Base-by-base conservation (phyloP, 2,113 vertebrate genomes). In the Alces alces region DNA sequence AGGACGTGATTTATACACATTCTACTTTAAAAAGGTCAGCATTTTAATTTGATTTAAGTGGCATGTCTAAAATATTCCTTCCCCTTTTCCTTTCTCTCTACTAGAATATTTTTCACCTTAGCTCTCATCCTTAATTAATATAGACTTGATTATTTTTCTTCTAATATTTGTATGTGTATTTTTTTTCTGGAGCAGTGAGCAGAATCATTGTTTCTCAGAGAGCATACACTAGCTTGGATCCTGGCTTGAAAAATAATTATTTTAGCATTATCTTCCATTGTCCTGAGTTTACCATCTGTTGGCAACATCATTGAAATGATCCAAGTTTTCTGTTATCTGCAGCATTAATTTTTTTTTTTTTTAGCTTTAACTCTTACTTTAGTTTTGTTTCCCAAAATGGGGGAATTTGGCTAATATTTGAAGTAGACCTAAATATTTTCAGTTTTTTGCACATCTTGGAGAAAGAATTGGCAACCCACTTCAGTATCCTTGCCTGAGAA, bases 211-310 rank as follows among this genome's bases (percentile, higher is more conserved):
- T 97, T 95, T 95, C 58, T 96, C 98, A 98, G 96, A 96, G 27
- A 95, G 91, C 33, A 54, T n/a, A 92, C 95, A 10, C 33, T 98
- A 85, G 23, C 76, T 98, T 97, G 19, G 88, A 96, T 98, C 33
- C 86, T 96, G 94, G 84, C 86, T 98, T 98, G n/a, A 91, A 92
- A 97, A 95, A 91, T 98, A 98, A 98, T 99, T 98, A 98, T 98
- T 98, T 98, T 98, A 98, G 89, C 97, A 90, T 98, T 52, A 28
- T 95, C 83, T 95, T 73, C 36, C 5, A 54, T 80, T 33, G 13
- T 95, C 94, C 92, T 97, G 94, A 54, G 94, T 98, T 98, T 98
- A 89, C 98, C 98, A 98, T 99, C 98, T 98, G 98, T 98, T 98
- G 97, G 60, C 94, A 95, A 91, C 95, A 97, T 94, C 70, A 23